Conservation (phyloP, 2,797 vertebrate genomes). For the Dendrocincla fuliginosa region DNA sequence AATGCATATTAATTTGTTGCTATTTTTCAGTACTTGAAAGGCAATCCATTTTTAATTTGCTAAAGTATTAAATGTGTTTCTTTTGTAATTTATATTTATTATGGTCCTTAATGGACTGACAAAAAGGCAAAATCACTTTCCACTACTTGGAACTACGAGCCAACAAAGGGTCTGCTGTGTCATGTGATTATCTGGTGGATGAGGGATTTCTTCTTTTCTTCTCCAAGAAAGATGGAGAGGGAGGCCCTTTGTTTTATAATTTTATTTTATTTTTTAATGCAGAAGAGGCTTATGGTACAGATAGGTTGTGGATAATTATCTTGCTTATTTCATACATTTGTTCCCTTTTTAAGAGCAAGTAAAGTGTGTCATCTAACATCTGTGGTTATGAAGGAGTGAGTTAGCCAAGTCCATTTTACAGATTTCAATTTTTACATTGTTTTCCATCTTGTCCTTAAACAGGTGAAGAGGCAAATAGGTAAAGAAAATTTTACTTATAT, state of each 20-base stretch:
- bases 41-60: slow-evolving; percentile 37
- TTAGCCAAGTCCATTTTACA: neutral
- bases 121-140: neutral
- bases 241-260: neutral
- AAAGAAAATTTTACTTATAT: slow-evolving; percentile 28
- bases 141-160: neutral
- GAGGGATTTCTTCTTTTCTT: neutral
- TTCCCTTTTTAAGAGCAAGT: neutral
- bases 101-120: neutral
- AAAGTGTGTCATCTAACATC: neutral
- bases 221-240: neutral
- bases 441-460: neutral
- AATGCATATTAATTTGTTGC: neutral
- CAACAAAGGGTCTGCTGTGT: neutral
- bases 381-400: neutral
- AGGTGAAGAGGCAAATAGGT: neutral
- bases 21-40: slow-evolving; percentile 15
- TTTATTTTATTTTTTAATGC: neutral
- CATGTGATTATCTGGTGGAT: neutral
- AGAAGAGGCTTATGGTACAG: neutral
- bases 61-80: slow-evolving; percentile 8
- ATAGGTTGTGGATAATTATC: neutral
- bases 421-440: neutral
- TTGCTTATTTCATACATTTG: neutral
- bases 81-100: slow-evolving; percentile 42